phyloP scores from a whole-genome alignment of 2,113 vertebrate genomes.

The Cranoglanis bouderius region DNA sequence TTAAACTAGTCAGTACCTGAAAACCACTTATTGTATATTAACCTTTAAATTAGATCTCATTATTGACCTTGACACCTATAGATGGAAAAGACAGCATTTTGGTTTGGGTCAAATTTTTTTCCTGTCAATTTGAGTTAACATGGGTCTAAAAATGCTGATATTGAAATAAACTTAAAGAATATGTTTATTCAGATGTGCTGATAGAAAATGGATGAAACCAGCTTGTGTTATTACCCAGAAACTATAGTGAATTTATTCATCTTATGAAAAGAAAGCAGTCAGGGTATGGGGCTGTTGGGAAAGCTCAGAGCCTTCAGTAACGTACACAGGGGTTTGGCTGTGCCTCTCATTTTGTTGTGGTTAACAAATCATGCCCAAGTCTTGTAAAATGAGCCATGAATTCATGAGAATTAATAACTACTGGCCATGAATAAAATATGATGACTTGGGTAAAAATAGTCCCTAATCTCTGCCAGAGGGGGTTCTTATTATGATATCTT shows the following conservation, averaged over 20 bases:
- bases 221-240: neutral
- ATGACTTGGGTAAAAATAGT: slow-evolving; percentile 57
- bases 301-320: slow-evolving; percentile 4
- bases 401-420: slow-evolving; percentile 53
- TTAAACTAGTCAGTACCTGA: neutral
- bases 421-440: slow-evolving; percentile 60
- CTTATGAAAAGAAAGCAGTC: slow-evolving; percentile 6
- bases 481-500: slow-evolving; percentile 53
- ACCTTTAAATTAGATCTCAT: neutral
- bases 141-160: neutral
- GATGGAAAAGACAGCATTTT: neutral
- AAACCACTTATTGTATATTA: neutral
- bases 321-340: slow-evolving; percentile 20
- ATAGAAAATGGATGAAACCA: neutral
- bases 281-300: neutral
- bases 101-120: neutral
- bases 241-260: neutral
- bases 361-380: slow-evolving; percentile 52
- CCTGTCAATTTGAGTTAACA: neutral
- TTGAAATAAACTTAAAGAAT: neutral
- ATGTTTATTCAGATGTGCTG: neutral
- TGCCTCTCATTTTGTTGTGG: slow-evolving; percentile 44
- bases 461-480: slow-evolving; percentile 55
- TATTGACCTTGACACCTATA: neutral
- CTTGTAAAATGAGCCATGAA: slow-evolving; percentile 48